Percentiles rank a stretch among this genome's conserved stretches.
These are phyloP conservation scores for Oostethus manadensis DNA, from an alignment of 2,113 vertebrate genomes.

Conservation along the genomic window DNA sequence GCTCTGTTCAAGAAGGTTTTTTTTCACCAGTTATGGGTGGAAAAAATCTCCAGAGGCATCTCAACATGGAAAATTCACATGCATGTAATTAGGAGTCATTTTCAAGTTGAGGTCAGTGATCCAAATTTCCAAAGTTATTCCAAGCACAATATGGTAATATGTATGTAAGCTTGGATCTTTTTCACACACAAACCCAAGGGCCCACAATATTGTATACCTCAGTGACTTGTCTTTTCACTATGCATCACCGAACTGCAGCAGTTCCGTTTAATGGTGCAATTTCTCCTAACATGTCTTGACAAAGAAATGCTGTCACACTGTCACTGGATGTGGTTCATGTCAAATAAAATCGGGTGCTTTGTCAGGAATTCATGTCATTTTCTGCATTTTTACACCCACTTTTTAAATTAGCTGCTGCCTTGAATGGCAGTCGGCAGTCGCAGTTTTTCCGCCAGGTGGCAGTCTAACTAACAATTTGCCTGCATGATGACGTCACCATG, in stretches of 20 bases:
- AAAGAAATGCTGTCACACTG: slow-evolving; percentile 58
- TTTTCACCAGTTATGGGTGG: slow-evolving; percentile 10
- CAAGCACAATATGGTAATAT: slow-evolving; percentile 61
- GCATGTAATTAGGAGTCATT: slow-evolving; percentile 20
- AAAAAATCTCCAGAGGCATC: slow-evolving; percentile 4
- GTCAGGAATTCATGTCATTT: slow-evolving; percentile 29
- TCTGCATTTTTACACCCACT: background rate
- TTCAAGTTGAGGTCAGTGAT: slow-evolving; percentile 28
- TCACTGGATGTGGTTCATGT: slow-evolving; percentile 68
- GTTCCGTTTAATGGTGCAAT: slow-evolving; percentile 58
- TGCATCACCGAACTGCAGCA: slow-evolving; percentile 65
- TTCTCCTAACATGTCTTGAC: slow-evolving; percentile 61
- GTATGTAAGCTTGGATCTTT: slow-evolving; percentile 51
- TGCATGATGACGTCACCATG: too few species aligned
- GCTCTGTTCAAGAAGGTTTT: background rate
- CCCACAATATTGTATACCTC: slow-evolving; percentile 65
- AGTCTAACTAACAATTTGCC: background rate
- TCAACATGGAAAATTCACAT: slow-evolving; percentile 11
- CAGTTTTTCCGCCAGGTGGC: slow-evolving; percentile 42
- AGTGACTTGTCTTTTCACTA: slow-evolving; percentile 64
- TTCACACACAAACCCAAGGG: slow-evolving; percentile 53
- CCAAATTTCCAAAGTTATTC: slow-evolving; percentile 44
- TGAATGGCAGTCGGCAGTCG: background rate
- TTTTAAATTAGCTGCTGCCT: slow-evolving; percentile 1
- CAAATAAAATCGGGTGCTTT: slow-evolving; percentile 61